Evolutionary conservation across 1,140 invertebrate genomes (phyloP).

Genomic region (Araneus ventricosus): DNA sequence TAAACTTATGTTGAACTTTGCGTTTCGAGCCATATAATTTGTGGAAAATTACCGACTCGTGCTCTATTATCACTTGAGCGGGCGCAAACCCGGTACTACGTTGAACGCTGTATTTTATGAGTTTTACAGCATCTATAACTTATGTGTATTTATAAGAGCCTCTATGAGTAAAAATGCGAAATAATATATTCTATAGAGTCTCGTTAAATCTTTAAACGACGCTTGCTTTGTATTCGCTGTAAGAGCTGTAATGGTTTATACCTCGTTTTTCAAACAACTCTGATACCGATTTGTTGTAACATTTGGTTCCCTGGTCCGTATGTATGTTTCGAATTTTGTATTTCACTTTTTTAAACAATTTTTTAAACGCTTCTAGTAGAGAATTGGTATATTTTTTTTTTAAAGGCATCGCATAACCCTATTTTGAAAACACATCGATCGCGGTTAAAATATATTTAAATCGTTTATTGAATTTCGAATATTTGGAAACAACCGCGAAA

Average conservation of each 20-base stretch:
- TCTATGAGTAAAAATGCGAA: slow-evolving; percentile 73
- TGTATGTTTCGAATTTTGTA: not conserved
- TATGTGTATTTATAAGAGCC: slow-evolving; percentile 72
- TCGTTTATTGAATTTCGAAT: not conserved
- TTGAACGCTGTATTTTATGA: slow-evolving; percentile 73
- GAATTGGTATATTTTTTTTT: not conserved
- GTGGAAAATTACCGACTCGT: not conserved
- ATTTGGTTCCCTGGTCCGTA: slow-evolving; percentile 1
- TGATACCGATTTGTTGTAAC: not conserved
- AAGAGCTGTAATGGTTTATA: slow-evolving; percentile 2
- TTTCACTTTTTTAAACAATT: slow-evolving; percentile 31
- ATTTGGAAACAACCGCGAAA: not conserved
- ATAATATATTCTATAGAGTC: slow-evolving; percentile 75
- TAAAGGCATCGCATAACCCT: not conserved
- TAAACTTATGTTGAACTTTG: not conserved
- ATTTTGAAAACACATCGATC: slow-evolving; percentile 55
- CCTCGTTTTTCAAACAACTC: not conserved
- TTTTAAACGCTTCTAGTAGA: not conserved
- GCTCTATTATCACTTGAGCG: not conserved
- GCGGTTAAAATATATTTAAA: slow-evolving; percentile 37
- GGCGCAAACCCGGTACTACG: not conserved
- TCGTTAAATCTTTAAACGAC: slow-evolving; percentile 75
- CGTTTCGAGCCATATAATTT: not conserved
- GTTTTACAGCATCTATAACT: slow-evolving; percentile 50
- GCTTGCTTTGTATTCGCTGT: slow-evolving; percentile 75